Percentiles rank a stretch among this genome's conserved stretches.
Evolutionary conservation across 1,140 invertebrate species (phyloP).

Genomic region (Drosophila bipectinata): DNA sequence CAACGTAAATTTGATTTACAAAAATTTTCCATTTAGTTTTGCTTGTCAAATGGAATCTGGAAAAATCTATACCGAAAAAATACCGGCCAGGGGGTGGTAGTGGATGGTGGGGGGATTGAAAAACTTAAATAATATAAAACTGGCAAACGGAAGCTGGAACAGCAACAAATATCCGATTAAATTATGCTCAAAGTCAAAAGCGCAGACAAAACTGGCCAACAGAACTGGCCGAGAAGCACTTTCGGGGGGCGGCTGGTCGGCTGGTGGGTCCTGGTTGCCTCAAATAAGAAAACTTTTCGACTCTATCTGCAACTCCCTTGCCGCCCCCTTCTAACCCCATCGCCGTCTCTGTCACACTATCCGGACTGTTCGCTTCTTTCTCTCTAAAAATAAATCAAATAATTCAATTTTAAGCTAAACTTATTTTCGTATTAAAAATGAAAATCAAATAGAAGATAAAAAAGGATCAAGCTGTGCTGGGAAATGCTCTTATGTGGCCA

Average conservation of each 20-base stretch:
- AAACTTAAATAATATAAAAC: conserved; percentile 77
- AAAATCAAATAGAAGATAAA: conserved; percentile 83
- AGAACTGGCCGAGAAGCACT: conserved; percentile 62
- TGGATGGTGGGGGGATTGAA: neutral
- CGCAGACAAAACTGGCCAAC: conserved; percentile 72
- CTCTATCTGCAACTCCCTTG: conserved; percentile 25
- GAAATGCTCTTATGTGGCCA: conserved; percentile 52
- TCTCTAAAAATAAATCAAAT: conserved; percentile 77
- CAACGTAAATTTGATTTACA: conserved; percentile 53
- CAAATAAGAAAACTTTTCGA: conserved; percentile 73
- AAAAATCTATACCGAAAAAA: conserved; percentile 46
- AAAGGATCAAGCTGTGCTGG: conserved; percentile 78
- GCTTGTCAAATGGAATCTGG: conserved; percentile 57
- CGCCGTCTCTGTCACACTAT: neutral
- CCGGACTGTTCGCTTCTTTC: neutral
- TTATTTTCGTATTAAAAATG: conserved; percentile 83
- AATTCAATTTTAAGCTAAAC: conserved; percentile 83
- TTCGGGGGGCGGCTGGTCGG: conserved; percentile 30
- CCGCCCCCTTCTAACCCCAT: neutral
- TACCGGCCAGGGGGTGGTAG: neutral
- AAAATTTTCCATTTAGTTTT: conserved; percentile 61
- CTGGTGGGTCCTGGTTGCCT: conserved; percentile 35
- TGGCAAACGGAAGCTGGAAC: conserved; percentile 43
- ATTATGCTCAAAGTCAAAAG: conserved; percentile 82
- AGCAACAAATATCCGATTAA: conserved; percentile 79